Percentiles rank a stretch among this genome's conserved stretches.
phyloP scores from a whole-genome alignment of 2,888 invertebrate genomes.

The Brachypalpus laphriformis region DNA sequence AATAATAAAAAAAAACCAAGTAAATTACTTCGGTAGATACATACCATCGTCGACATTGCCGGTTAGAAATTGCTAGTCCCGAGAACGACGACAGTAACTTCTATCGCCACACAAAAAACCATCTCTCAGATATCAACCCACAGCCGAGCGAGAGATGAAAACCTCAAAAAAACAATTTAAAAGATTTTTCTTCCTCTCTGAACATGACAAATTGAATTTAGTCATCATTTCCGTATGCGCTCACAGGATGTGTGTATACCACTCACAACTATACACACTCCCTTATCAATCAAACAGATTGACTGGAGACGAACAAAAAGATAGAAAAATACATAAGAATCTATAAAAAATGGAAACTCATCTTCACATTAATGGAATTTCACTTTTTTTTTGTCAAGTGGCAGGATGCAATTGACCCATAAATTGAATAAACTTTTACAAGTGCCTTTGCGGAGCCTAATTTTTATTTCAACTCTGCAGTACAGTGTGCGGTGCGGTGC shows the following conservation, averaged over 20 bases:
- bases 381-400: too few relatives aligned
- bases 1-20: constrained; percentile 58
- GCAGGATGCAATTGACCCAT: constrained; percentile 68
- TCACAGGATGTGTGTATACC: not conserved
- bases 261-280: constrained; percentile 27
- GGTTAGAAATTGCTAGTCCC: too few relatives aligned
- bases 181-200: constrained; percentile 50
- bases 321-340: constrained; percentile 17
- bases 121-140: constrained; percentile 25
- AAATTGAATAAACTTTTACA: constrained; percentile 69
- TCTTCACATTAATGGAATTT: constrained; percentile 55
- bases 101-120: not conserved
- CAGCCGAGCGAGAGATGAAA: constrained; percentile 33
- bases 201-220: constrained; percentile 78
- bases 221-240: constrained; percentile 25
- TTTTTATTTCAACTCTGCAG: constrained; percentile 40
- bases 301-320: constrained; percentile 54
- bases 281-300: constrained; percentile 69
- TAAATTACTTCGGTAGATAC: constrained; percentile 58
- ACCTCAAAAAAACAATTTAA: constrained; percentile 72
- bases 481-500: not conserved
- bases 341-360: constrained; percentile 31
- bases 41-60: constrained; percentile 21
- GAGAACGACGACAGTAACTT: constrained; percentile 16
- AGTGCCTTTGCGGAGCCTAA: constrained; percentile 49